These are phyloP conservation scores for Argyresthia albistria DNA, from an alignment of 2,888 invertebrate species.

Conservation along the genomic window DNA sequence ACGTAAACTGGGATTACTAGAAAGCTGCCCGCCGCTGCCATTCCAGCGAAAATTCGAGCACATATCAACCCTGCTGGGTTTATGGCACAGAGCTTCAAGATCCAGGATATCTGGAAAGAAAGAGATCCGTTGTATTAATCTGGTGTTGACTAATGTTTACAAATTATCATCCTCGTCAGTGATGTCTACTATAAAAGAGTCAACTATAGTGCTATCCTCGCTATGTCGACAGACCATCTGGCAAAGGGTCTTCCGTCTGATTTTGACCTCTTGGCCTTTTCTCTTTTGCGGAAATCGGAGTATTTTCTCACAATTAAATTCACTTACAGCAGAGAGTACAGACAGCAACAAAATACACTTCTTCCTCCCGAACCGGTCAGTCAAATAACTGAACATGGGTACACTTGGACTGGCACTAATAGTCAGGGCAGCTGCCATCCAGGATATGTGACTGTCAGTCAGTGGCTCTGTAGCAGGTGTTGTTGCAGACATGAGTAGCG, in stretches of 20 bases:
- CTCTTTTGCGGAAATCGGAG: neutral
- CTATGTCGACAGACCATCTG: too few species aligned
- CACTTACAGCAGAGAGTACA: constrained; percentile 41
- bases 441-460: constrained; percentile 25
- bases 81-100: neutral
- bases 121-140: neutral
- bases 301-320: neutral
- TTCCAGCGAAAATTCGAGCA: constrained; percentile 6
- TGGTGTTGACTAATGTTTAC: neutral
- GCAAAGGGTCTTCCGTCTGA: too few species aligned
- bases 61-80: constrained; percentile 3
- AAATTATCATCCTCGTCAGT: too few species aligned
- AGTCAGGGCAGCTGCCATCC: constrained; percentile 38
- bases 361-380: constrained; percentile 33
- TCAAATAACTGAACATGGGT: constrained; percentile 29
- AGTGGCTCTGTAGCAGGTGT: constrained; percentile 22
- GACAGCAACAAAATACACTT: constrained; percentile 32
- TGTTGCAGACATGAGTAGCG: constrained; percentile 21
- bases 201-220: too few species aligned
- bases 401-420: constrained; percentile 34
- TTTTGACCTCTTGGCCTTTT: neutral
- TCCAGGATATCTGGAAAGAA: constrained; percentile 6
- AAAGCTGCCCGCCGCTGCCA: constrained; percentile 5
- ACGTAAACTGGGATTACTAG: constrained; percentile 8
- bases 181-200: too few species aligned